A percentile compares a stretch with the other conserved stretches of the same genome.
These are phyloP conservation scores for Dolichomitus sp. DNA, from an alignment of 2,888 invertebrate genomes.

Conservation along the genomic window DNA sequence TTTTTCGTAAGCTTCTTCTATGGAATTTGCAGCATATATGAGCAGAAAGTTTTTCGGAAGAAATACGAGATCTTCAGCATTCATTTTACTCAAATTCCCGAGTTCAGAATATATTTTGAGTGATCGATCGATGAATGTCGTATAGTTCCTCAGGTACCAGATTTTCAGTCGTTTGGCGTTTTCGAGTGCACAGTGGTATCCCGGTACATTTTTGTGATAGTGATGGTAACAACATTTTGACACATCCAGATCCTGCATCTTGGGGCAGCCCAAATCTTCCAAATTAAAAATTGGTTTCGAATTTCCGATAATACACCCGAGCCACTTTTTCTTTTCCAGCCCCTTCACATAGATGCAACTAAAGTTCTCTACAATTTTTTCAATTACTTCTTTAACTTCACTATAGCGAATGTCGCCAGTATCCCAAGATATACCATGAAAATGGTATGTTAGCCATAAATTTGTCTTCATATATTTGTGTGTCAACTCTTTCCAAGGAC, in stretches of 20 bases:
- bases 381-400: no score
- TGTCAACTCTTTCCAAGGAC: conserved; percentile 11
- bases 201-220: not conserved
- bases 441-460: conserved; percentile 19
- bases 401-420: no score
- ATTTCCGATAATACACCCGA: not conserved
- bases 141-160: not conserved
- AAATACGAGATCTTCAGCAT: not conserved
- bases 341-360: conserved; percentile 25
- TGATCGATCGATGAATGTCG: not conserved
- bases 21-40: no score
- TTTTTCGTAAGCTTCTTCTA: not conserved
- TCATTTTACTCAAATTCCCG: not conserved
- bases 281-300: conserved; percentile 13
- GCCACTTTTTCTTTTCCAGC: conserved; percentile 9
- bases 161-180: conserved; percentile 17
- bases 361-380: conserved; percentile 3
- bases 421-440: conserved; percentile 30
- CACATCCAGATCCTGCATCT: not conserved
- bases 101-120: not conserved
- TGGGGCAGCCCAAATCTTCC: conserved; percentile 16
- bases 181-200: conserved; percentile 7
- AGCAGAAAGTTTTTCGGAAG: not conserved
- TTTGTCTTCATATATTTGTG: conserved; percentile 21
- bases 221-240: not conserved